Evolutionary conservation across 2,113 vertebrate genomes (phyloP).

Genomic region (Nothocercus nigrocapillus): DNA sequence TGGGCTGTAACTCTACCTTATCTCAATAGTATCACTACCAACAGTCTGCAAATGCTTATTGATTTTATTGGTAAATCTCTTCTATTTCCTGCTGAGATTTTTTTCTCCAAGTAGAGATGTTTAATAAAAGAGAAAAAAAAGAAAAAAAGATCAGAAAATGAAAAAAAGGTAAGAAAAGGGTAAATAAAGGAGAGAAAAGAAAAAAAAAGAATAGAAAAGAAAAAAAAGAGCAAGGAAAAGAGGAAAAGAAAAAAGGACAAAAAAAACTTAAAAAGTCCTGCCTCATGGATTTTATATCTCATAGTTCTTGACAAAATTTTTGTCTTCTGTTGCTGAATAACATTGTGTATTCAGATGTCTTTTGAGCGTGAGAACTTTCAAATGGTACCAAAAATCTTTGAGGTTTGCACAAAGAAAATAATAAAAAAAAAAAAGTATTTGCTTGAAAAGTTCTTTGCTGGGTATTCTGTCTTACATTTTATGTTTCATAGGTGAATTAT

Average conservation of each 20-base stretch:
- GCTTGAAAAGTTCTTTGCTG: neutral
- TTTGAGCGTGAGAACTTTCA: neutral
- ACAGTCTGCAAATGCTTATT: constrained; percentile 25
- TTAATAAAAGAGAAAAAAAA: neutral
- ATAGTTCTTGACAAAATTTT: neutral
- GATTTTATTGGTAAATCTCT: constrained; percentile 38
- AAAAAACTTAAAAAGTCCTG: rapidly evolving
- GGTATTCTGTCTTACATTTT: neutral
- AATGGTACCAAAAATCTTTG: neutral
- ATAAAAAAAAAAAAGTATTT: neutral
- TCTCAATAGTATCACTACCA: constrained; percentile 33
- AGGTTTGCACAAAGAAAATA: neutral
- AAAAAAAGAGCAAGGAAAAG: rapidly evolving
- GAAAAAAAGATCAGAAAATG: neutral
- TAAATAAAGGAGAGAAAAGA: too few species aligned
- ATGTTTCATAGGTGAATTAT: neutral
- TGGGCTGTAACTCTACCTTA: constrained; percentile 9
- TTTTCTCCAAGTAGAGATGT: neutral
- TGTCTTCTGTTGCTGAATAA: neutral
- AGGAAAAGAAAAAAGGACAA: neutral
- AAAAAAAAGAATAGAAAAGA: too few species aligned
- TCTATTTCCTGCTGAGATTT: neutral
- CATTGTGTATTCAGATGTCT: neutral
- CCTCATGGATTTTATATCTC: neutral
- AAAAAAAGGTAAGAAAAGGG: neutral